These are phyloP conservation scores for Melanargia galathea DNA, from an alignment of 2,888 invertebrate species.

Conservation along the genomic window DNA sequence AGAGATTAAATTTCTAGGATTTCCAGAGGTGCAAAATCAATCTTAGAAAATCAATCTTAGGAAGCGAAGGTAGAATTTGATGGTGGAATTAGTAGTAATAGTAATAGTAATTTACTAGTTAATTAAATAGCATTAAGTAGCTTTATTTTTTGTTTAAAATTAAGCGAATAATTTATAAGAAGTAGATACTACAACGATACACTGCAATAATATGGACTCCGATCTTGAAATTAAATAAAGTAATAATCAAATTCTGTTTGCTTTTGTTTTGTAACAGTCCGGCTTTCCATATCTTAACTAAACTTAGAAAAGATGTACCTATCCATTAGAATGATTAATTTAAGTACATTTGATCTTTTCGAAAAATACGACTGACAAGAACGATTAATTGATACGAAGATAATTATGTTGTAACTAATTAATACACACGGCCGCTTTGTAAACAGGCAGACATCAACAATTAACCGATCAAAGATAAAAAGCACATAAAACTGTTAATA, in stretches of 20 bases:
- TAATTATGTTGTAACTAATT: constrained; percentile 15
- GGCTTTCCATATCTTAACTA: neutral
- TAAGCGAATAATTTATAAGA: neutral
- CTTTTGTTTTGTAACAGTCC: neutral
- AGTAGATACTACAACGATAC: constrained; percentile 49
- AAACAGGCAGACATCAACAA: constrained; percentile 3
- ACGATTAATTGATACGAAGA: constrained; percentile 5
- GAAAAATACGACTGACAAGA: neutral
- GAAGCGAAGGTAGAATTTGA: too few species aligned
- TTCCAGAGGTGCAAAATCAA: too few species aligned
- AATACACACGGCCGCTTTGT: constrained; percentile 13
- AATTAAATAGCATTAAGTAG: too few species aligned
- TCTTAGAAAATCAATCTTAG: too few species aligned
- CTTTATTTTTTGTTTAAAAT: neutral
- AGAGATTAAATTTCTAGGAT: neutral
- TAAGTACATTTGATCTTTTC: neutral
- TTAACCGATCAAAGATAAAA: constrained; percentile 18
- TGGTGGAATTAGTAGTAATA: too few species aligned
- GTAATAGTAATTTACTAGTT: too few species aligned
- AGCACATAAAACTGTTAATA: constrained; percentile 14
- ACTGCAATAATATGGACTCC: constrained; percentile 1
- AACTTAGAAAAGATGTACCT: neutral
- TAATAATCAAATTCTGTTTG: neutral
- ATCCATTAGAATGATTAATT: too few species aligned
- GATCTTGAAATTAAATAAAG: neutral